Base-by-base conservation (phyloP, 2,797 vertebrate species). In the Acipenser oxyrinchus region DNA sequence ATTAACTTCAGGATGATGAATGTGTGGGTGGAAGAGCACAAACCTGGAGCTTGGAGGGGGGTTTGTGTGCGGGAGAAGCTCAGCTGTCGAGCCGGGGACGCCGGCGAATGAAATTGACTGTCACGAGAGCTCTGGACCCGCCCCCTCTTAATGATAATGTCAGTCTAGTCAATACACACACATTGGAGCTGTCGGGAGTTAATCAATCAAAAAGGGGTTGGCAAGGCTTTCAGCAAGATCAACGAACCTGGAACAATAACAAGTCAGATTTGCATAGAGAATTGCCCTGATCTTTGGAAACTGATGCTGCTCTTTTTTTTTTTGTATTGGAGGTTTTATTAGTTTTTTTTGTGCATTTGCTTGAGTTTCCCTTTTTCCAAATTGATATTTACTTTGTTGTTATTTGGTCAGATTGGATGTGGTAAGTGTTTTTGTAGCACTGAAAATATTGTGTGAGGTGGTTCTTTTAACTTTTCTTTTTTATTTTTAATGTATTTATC, bases 1-100 rank as follows among this genome's bases (percentile, higher is more conserved):
- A 96, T 96, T 97, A 98, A 95, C 93, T 95, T 96, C 93, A 94
- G 92, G 92, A 93, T 98, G 95, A 96, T 95, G 93, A 96, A 96
- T 94, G 91, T 88, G 88, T 89, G 90, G 88, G 89, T 92, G 93
- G 91, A 92, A 91, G 89, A 84, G 87, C 86, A 89, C 93, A 86
- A 85, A 85, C 89, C 89, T 83, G 84, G 79, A 74, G 91, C 89
- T 90, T 76, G 85, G 11, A 60, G 66, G 89, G 88, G 89, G 87
- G 89, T 89, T 93, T 93, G 92, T 93, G 90, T 86, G 85, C 88
- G 90, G 87, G 89, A 91, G 87, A 95, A 91, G 89, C 94, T 98
- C 94, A 96, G 96, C 95, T 98, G 95, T 92, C 88, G 86, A 90
- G 88, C 86, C 86, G 88, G 23, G 85, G 88, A 89, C 88, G 88